Base-by-base conservation (phyloP, 2,888 invertebrate genomes). In the Azorinus chamasolen region DNA sequence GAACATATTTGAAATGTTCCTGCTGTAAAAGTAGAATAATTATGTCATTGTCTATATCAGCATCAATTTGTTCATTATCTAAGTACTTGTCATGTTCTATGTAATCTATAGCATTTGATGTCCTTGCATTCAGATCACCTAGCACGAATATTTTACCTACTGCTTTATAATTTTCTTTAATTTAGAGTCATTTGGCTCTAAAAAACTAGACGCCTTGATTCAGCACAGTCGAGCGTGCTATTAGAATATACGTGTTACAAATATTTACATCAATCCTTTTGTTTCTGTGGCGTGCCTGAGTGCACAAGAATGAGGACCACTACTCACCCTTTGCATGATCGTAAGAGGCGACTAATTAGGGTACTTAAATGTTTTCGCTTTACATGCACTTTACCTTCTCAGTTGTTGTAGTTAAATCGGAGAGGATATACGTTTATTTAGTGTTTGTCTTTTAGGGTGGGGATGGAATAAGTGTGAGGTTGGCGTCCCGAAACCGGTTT, bases 161-260 rank as follows among this genome's bases (percentile, higher is more conserved):
- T 32, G 32, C 32, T 32, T 32, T 32, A 32, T 32, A 32, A 32
- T 32, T 32, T 32, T 32, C 58, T n/a, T 43, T 45, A 25, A n/a
- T n/a, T 58, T 45, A 18, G 43, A n/a, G 22, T 58, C 58, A 16
- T 43, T 22, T n/a, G 22, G 1, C 24, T 58, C 24, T n/a, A 45
- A 58, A 45, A 58, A 43, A n/a, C 25, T 25, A 45, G 43, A 22
- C 45, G 20, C 39, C 39, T 18, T 39, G 12, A 18, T 43, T 45
- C 41, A 4, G 10, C 43, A 43, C 14, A 10, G 32, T 32, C 4
- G 32, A 32, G 32, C 32, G 5, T 32, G 32, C 32, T 32, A 10
- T 4, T 10, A 25, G 24, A 5, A 58, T 45, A 18, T 45, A 45
- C 43, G 45, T 45, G 14, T 58, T 58, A 25, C 45, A 58, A n/a